Base-by-base conservation (phyloP, 2,888 invertebrate genomes). In the Xestia sexstrigata region DNA sequence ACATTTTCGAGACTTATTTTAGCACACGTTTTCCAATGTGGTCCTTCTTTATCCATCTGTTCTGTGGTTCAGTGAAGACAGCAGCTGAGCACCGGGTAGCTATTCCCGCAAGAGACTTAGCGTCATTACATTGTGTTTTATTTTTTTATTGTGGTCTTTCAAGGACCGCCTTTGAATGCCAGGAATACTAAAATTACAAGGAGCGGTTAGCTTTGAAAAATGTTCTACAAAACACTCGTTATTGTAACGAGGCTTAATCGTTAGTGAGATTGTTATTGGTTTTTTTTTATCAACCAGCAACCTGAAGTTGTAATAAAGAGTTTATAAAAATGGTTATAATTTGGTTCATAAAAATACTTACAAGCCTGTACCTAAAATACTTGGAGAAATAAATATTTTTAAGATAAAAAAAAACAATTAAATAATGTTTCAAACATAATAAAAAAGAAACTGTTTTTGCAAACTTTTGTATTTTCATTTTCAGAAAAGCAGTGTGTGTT, bases 41-140 rank as follows among this genome's bases (percentile, higher is more conserved):
- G 23, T 5, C n/a, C 69, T 82, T 73, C 85, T 81, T 23, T 7
- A 17, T 47, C 6, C 1, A 8, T 17, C n/a, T 81, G 17, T 20
- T 0, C 1, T 45, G 20, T 62, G 45, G 26, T 20, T 42, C n/a
- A 39, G 35, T 81, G 49, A 72, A 81, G 69, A 85, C 69, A 70
- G 62, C 35, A 58, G 49, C 20, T 58, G 66, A 70, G 62, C 39
- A 63, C 62, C 17, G 62, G 58, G 62, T 66, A 45, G 82, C 58
- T 76, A 81, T 73, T 72, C 45, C 70, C 72, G 62, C 63, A 70
- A 82, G 77, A 68, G 74, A 78, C 83, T 82, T 82, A 65, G 73
- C 68, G 71, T 83, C 71, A 71, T 74, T 78, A 74, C 60, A 78
- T 83, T 85, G 63, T 65, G n/a, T 70, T 82, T 74, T 66, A 70